These are phyloP conservation scores for Anagrus nilaparvatae DNA, from an alignment of 1,140 invertebrate species.

Conservation along the genomic window DNA sequence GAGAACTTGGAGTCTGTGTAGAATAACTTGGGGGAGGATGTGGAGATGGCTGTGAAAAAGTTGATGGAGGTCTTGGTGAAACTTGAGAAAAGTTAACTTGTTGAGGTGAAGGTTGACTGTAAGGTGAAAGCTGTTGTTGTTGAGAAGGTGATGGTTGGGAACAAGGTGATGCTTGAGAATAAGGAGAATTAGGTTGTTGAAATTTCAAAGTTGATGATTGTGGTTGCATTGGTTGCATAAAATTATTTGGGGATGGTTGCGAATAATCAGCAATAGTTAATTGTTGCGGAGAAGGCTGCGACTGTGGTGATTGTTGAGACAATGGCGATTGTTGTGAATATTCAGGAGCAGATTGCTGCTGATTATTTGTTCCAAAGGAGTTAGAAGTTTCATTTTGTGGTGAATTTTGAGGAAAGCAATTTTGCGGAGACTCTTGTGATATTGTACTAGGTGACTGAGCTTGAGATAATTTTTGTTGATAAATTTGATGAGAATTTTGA, in stretches of 20 bases:
- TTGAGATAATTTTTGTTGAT: conserved; percentile 26
- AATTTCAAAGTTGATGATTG: conserved; percentile 13
- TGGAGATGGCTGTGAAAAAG: conserved; percentile 30
- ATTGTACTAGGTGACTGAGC: conserved; percentile 23
- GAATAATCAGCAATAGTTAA: conserved; percentile 15
- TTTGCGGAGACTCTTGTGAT: conserved; percentile 23
- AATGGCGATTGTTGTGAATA: conserved; percentile 29
- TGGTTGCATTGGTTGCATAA: too few species aligned
- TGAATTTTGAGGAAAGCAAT: conserved; percentile 19
- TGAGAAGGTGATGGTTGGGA: conserved; percentile 31
- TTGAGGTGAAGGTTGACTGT: conserved; percentile 18
- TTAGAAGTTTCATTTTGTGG: conserved; percentile 16
- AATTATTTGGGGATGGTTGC: conserved; percentile 19
- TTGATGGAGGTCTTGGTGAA: conserved; percentile 17
- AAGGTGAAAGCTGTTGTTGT: conserved; percentile 13
- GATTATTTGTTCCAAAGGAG: too few species aligned
- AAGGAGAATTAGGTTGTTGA: conserved; percentile 24
- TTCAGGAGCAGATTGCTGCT: conserved; percentile 18
- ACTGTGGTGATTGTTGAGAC: conserved; percentile 22
- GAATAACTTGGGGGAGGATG: conserved; percentile 28
- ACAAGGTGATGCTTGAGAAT: conserved; percentile 31
- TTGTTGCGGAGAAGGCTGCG: conserved; percentile 23
- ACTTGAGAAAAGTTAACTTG: conserved; percentile 12
- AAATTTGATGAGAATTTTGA: conserved; percentile 24
- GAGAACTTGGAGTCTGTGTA: conserved; percentile 25